Conservation (phyloP, 2,888 invertebrate genomes). For the Diarsia brunnea region DNA sequence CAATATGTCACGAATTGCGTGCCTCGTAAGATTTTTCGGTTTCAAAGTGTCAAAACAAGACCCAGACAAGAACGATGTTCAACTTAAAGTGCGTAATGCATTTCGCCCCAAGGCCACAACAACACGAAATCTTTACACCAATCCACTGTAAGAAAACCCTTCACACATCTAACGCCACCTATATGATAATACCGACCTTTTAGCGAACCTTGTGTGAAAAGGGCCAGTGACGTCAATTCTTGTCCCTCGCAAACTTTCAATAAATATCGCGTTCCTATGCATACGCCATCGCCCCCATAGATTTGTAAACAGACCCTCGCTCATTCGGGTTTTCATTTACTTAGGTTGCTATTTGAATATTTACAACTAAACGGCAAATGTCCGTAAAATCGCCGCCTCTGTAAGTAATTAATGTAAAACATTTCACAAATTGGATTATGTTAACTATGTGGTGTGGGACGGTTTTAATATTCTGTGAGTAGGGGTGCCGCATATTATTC, state of each 20-base stretch:
- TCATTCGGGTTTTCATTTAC: conserved; percentile 77
- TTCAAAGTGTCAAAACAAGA: neutral
- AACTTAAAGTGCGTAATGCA: conserved; percentile 52
- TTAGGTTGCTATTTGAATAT: conserved; percentile 83
- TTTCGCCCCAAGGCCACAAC: conserved; percentile 28
- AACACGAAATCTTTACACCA: conserved; percentile 47
- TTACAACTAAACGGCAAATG: conserved; percentile 77
- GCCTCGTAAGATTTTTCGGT: neutral
- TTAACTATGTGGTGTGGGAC: conserved; percentile 74
- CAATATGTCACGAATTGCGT: neutral
- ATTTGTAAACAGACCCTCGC: conserved; percentile 54
- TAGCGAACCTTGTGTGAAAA: conserved; percentile 51
- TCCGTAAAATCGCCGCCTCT: conserved; percentile 77
- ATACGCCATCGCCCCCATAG: conserved; percentile 59
- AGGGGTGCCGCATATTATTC: conserved; percentile 42
- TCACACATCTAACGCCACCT: conserved; percentile 55
- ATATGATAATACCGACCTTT: conserved; percentile 61
- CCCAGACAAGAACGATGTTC: conserved; percentile 10
- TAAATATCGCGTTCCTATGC: conserved; percentile 70
- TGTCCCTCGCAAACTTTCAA: conserved; percentile 68
- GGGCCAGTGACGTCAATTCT: conserved; percentile 46
- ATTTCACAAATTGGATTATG: conserved; percentile 81
- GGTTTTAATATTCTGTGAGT: conserved; percentile 70
- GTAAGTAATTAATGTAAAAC: conserved; percentile 81
- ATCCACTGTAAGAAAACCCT: conserved; percentile 31